Evolutionary conservation across 1,140 invertebrate species (phyloP).

Genomic region (Neodiprion pinetum): DNA sequence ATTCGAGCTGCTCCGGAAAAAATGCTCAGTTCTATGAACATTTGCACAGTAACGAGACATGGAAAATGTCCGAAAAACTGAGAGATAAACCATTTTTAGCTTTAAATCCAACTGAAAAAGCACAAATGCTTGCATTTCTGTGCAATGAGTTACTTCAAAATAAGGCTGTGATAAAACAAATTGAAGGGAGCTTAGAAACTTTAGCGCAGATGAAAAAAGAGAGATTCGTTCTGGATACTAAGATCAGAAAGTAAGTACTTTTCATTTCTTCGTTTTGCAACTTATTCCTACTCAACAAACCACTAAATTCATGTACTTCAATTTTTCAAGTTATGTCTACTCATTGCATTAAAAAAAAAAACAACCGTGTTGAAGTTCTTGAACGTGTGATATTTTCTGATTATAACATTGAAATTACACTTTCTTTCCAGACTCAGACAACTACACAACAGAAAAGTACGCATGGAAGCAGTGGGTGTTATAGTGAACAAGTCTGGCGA

Average conservation of each 20-base stretch:
- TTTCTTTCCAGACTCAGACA: slow-evolving; percentile 67
- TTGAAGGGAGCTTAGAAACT: slow-evolving; percentile 78
- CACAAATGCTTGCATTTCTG: slow-evolving; percentile 86
- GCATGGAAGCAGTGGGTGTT: slow-evolving; percentile 72
- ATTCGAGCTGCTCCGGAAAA: slow-evolving; percentile 69
- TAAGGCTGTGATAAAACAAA: slow-evolving; percentile 83
- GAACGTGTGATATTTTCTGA: neutral
- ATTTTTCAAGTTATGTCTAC: neutral
- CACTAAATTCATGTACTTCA: neutral
- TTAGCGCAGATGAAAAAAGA: slow-evolving; percentile 80
- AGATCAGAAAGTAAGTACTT: slow-evolving; percentile 81
- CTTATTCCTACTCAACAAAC: no score
- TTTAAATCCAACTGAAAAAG: slow-evolving; percentile 85
- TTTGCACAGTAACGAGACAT: slow-evolving; percentile 77
- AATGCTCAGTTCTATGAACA: slow-evolving; percentile 80
- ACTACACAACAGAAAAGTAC: slow-evolving; percentile 77
- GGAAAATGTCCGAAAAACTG: slow-evolving; percentile 77
- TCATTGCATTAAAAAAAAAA: no score
- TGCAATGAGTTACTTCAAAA: slow-evolving; percentile 95
- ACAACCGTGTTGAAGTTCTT: no score
- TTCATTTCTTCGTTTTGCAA: neutral
- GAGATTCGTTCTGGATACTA: slow-evolving; percentile 84
- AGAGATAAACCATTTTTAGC: slow-evolving; percentile 85
- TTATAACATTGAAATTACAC: neutral
- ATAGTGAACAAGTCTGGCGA: slow-evolving; percentile 59